phyloP scores from a whole-genome alignment of 2,888 invertebrate species.

The Rotaria macrura region DNA sequence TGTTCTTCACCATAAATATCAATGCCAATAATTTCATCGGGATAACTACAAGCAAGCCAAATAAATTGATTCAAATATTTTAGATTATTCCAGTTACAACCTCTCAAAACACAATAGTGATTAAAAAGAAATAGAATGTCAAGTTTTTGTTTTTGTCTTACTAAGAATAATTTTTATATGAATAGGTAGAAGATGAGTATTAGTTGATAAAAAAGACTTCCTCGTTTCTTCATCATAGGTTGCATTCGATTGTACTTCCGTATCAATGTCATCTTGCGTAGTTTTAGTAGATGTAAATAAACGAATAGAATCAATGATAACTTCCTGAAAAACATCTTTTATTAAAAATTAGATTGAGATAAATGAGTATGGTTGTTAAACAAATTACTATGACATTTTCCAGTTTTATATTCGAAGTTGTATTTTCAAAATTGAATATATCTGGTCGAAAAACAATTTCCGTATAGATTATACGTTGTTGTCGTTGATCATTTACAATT shows the following conservation, averaged over 20 bases:
- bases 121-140: not conserved
- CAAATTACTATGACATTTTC: not conserved
- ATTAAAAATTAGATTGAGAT: not conserved
- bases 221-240: too few relatives aligned
- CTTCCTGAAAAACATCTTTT: not conserved
- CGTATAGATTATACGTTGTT: not conserved
- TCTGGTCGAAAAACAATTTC: not conserved
- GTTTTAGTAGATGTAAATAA: not conserved
- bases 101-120: not conserved
- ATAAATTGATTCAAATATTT: not conserved
- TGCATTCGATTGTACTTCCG: not conserved
- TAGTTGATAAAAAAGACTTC: too few relatives aligned
- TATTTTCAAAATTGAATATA: not conserved
- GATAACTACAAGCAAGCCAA: not conserved
- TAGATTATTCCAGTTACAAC: not conserved
- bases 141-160: too few relatives aligned
- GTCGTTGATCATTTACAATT: not conserved
- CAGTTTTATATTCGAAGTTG: not conserved
- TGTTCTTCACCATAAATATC: not conserved
- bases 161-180: too few relatives aligned
- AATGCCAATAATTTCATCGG: not conserved
- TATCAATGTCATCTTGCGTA: not conserved
- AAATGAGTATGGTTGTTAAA: not conserved
- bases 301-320: not conserved
- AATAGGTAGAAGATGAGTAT: too few relatives aligned